A percentile compares a stretch with the other conserved stretches of the same genome.
Evolutionary conservation across 2,888 invertebrate genomes (phyloP).

Genomic region (Tinea pellionella): DNA sequence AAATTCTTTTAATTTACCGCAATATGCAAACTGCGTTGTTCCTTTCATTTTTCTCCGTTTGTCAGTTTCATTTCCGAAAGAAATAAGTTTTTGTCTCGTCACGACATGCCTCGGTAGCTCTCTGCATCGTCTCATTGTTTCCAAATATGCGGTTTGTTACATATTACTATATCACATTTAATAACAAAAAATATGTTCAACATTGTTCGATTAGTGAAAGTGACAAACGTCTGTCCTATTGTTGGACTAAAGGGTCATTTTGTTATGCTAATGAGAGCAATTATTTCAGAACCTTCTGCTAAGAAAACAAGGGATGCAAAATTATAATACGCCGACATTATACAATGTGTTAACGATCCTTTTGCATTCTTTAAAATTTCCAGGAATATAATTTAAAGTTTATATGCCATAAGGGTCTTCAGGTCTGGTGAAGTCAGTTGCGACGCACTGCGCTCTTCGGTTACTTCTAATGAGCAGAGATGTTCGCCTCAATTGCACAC

Average conservation of each 20-base stretch:
- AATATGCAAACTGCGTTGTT: constrained; percentile 51
- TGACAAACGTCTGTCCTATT: constrained; percentile 25
- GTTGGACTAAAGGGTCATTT: constrained; percentile 42
- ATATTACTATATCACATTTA: constrained; percentile 34
- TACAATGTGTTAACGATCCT: neutral
- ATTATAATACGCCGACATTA: constrained; percentile 3
- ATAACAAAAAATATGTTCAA: constrained; percentile 2
- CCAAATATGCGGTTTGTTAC: constrained; percentile 48
- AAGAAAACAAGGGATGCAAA: constrained; percentile 3
- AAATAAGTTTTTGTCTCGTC: constrained; percentile 56
- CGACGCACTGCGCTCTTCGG: neutral
- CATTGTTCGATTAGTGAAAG: constrained; percentile 45
- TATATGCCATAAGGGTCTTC: neutral
- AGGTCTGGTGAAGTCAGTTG: neutral
- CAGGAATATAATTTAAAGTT: constrained; percentile 1
- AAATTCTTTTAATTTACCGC: constrained; percentile 57
- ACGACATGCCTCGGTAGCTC: constrained; percentile 47
- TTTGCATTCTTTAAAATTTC: neutral
- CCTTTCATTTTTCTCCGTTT: constrained; percentile 49
- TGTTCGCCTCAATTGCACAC: constrained; percentile 68
- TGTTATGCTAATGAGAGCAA: constrained; percentile 60
- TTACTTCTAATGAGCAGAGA: constrained; percentile 64
- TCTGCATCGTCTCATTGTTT: constrained; percentile 46
- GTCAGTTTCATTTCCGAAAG: constrained; percentile 56
- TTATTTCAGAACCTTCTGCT: constrained; percentile 11